Conservation (phyloP, 2,113 vertebrate genomes). For the Hemiscyllium ocellatum region DNA sequence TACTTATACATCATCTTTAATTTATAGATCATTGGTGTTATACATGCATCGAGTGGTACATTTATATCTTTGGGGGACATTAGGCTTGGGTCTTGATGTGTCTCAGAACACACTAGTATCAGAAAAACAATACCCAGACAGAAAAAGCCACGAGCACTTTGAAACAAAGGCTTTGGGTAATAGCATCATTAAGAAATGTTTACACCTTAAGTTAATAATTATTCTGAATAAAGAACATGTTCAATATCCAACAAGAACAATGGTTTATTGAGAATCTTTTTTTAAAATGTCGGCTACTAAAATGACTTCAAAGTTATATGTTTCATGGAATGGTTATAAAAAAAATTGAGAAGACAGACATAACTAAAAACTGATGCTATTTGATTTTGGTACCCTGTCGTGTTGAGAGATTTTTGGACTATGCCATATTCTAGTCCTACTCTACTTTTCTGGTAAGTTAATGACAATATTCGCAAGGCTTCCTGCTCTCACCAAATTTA, state of each 20-base stretch:
- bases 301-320: neutral
- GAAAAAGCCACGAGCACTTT: neutral
- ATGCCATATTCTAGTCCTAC: no score
- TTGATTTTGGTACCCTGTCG: no score
- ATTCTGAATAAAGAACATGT: neutral
- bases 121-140: neutral
- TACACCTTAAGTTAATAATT: neutral
- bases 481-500: no score
- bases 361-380: neutral
- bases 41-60: neutral
- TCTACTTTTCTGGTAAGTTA: no score
- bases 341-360: neutral
- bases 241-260: neutral
- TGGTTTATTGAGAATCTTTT: neutral
- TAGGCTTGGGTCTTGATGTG: neutral
- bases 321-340: neutral
- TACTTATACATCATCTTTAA: neutral
- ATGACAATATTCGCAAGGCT: no score
- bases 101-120: neutral
- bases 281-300: neutral
- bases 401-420: no score
- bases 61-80: neutral
- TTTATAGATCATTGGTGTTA: neutral
- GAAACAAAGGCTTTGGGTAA: neutral
- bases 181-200: neutral